Evolutionary conservation across 2,888 invertebrate species (phyloP).

Genomic region (Platynereis dumerilii): DNA sequence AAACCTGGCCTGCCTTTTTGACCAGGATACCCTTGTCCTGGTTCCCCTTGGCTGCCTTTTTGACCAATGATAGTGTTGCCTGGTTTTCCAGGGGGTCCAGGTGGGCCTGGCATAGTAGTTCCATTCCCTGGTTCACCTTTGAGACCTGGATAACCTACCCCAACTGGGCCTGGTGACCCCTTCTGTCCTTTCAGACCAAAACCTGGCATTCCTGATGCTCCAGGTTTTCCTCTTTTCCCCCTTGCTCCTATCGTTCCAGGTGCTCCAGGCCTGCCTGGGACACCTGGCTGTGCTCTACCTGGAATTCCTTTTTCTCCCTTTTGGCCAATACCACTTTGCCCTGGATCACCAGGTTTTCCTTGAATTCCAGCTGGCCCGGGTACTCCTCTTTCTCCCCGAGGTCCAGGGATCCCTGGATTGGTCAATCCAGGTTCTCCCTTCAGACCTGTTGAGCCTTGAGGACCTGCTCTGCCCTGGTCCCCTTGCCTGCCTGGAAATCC

Average conservation of each 20-base stretch:
- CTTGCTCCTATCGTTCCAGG: background rate
- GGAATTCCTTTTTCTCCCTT: background rate
- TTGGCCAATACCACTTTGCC: background rate
- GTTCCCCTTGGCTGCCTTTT: background rate
- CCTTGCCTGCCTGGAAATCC: no score
- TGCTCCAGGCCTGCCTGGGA: background rate
- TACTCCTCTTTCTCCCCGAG: conserved; percentile 10
- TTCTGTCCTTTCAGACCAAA: background rate
- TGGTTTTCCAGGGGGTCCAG: background rate
- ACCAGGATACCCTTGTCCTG: background rate
- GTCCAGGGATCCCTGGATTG: conserved; percentile 4
- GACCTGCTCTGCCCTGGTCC: no score
- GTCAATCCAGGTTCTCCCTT: no score
- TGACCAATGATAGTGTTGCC: background rate
- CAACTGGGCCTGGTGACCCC: background rate
- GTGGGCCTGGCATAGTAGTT: background rate
- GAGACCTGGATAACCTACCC: background rate
- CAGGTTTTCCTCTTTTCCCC: conserved; percentile 1
- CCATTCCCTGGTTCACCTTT: conserved; percentile 1
- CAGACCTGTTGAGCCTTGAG: no score
- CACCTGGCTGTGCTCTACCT: background rate
- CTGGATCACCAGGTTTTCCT: background rate
- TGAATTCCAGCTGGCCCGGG: background rate
- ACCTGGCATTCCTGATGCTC: background rate
- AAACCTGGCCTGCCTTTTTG: background rate